Percentiles rank a stretch among this genome's conserved stretches.
Evolutionary conservation across 2,797 vertebrate genomes (phyloP).

Genomic region (Simalia tracyae): DNA sequence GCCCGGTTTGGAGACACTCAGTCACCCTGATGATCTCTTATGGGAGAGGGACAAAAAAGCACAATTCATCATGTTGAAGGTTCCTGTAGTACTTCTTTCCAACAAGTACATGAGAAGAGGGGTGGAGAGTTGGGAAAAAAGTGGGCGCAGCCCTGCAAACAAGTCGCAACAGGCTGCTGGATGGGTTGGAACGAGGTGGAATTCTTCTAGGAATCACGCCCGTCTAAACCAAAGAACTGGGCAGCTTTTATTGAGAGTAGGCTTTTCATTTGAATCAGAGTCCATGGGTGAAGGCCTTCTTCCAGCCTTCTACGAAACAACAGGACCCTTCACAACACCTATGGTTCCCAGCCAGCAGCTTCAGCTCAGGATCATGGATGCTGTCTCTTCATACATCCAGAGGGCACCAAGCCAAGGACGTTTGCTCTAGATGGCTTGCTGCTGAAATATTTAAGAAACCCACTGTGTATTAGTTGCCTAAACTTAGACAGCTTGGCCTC

Average conservation of each 20-base stretch:
- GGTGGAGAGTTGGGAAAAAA: constrained; percentile 37
- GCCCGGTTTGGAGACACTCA: neutral
- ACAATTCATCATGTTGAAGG: neutral
- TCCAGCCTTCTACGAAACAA: neutral
- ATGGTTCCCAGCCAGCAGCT: neutral
- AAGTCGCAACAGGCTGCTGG: constrained; percentile 61
- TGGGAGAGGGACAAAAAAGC: neutral
- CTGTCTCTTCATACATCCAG: neutral
- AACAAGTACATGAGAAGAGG: constrained; percentile 32
- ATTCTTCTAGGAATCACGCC: constrained; percentile 54
- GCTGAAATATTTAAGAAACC: neutral
- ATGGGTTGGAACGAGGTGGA: constrained; percentile 59
- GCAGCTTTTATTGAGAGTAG: neutral
- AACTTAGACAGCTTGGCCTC: too few species aligned
- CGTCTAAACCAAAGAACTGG: constrained; percentile 4
- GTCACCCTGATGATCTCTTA: neutral
- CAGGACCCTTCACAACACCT: neutral
- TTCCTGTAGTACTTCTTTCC: neutral
- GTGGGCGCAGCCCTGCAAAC: constrained; percentile 52
- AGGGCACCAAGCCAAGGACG: neutral
- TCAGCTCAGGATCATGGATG: neutral
- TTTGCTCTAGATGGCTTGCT: neutral
- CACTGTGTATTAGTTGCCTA: neutral
- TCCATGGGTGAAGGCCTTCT: neutral
- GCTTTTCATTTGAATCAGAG: neutral